Conservation (phyloP, 2,797 vertebrate genomes). For the Atherinosoma microstoma region DNA sequence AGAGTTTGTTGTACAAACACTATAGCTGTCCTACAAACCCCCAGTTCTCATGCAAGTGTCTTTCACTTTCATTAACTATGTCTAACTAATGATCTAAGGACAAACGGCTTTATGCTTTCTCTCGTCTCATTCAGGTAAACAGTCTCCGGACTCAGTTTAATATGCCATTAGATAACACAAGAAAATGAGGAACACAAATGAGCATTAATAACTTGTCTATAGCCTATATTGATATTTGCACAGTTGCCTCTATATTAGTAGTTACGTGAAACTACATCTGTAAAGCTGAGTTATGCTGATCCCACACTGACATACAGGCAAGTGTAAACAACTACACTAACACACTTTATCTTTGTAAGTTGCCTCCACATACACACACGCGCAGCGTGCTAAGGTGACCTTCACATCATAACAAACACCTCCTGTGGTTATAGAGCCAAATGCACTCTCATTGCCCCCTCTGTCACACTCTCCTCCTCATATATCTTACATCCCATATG, state of each 20-base stretch:
- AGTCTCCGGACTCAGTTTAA: not conserved
- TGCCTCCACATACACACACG: conserved; percentile 4
- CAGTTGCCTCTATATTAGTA: not conserved
- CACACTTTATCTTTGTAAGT: not conserved
- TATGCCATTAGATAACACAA: not conserved
- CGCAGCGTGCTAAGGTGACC: conserved; percentile 56
- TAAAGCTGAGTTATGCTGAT: not conserved
- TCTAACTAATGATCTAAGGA: not conserved
- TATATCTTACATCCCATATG: conserved; percentile 44
- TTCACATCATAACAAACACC: conserved; percentile 50
- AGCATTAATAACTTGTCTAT: not conserved
- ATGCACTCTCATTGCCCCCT: conserved; percentile 15
- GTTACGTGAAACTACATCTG: too few species aligned
- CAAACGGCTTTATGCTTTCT: not conserved
- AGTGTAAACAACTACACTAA: not conserved
- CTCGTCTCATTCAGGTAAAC: not conserved
- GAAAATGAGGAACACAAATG: not conserved
- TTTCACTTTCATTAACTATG: not conserved
- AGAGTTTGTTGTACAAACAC: not conserved
- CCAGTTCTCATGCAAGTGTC: not conserved
- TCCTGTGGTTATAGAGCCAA: conserved; percentile 15
- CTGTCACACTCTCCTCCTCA: conserved; percentile 28
- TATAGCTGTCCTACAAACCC: not conserved
- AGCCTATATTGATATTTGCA: not conserved
- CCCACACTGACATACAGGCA: not conserved